These are phyloP conservation scores for Eriocheir sinensis DNA, from an alignment of 1,140 invertebrate genomes.

Conservation along the genomic window DNA sequence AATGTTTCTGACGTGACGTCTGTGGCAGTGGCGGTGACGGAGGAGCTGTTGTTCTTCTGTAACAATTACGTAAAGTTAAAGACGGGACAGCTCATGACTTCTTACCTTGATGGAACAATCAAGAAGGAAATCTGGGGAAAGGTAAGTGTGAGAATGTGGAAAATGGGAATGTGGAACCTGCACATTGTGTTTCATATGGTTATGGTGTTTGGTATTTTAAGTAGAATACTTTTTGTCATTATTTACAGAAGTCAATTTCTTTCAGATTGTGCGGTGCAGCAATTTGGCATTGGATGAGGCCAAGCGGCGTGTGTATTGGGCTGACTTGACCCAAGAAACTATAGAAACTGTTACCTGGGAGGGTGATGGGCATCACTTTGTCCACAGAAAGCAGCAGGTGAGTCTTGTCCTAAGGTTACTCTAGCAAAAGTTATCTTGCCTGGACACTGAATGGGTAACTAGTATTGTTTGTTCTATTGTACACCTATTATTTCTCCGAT, in stretches of 20 bases:
- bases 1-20: neutral
- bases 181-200: no score
- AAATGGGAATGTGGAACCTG: no score
- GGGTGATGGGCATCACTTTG: neutral
- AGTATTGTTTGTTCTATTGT: neutral
- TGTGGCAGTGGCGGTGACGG: neutral
- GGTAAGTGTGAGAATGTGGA: neutral
- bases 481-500: neutral
- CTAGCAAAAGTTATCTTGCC: neutral
- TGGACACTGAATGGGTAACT: neutral
- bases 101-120: constrained; percentile 24
- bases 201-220: no score
- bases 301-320: constrained; percentile 53
- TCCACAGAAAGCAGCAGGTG: neutral
- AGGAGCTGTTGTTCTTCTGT: constrained; percentile 28
- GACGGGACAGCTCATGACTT: neutral
- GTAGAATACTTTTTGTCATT: no score
- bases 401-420: neutral
- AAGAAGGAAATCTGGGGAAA: neutral
- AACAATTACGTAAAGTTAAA: neutral
- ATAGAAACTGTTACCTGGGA: constrained; percentile 41
- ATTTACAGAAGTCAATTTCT: neutral
- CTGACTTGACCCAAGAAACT: neutral
- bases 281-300: constrained; percentile 43
- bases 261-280: constrained; percentile 47